These are phyloP conservation scores for Odontocolon sp. DNA, from an alignment of 2,888 invertebrate genomes.

Conservation along the genomic window DNA sequence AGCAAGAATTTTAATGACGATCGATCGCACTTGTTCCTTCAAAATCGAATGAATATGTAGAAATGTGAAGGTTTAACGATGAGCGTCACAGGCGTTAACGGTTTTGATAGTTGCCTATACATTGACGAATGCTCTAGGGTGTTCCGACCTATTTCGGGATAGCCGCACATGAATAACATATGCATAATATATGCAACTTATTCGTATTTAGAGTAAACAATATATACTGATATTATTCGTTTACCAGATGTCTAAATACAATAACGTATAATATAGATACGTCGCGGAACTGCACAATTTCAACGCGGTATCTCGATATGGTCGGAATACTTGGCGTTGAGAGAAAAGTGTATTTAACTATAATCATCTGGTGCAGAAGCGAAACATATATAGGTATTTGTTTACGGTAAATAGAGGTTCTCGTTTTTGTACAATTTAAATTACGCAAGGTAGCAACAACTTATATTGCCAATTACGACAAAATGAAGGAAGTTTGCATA, in stretches of 20 bases:
- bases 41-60: slow-evolving; percentile 31
- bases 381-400: slow-evolving; percentile 5
- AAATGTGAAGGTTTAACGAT: neutral
- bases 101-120: slow-evolving; percentile 2
- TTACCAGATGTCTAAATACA: neutral
- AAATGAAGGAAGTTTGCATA: slow-evolving; percentile 28
- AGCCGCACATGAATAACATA: neutral
- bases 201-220: too few relatives aligned
- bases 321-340: too few relatives aligned
- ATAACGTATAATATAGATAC: neutral
- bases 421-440: neutral
- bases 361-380: neutral
- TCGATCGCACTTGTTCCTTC: slow-evolving; percentile 43
- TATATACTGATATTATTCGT: too few relatives aligned
- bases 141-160: slow-evolving; percentile 12
- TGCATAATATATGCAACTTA: neutral
- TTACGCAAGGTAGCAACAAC: slow-evolving; percentile 11
- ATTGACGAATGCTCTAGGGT: neutral
- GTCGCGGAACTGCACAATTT: neutral
- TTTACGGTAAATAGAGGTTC: neutral
- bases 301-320: slow-evolving; percentile 9
- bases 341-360: slow-evolving; percentile 23
- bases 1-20: slow-evolving; percentile 53
- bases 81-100: slow-evolving; percentile 10
- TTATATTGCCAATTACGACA: slow-evolving; percentile 6